phyloP scores from a whole-genome alignment of 2,797 vertebrate genomes.

The Propithecus deckenii region DNA sequence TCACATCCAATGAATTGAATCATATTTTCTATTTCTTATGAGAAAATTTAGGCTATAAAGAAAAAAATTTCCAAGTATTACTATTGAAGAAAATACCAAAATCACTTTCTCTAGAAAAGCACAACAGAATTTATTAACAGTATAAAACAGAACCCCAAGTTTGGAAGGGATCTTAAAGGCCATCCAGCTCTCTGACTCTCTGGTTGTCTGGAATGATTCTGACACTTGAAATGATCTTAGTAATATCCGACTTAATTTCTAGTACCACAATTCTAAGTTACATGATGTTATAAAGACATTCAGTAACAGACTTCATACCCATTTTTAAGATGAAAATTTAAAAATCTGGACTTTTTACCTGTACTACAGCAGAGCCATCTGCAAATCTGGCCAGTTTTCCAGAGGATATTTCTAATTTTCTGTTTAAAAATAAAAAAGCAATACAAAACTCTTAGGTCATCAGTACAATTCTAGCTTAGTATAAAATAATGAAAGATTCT shows the following conservation, averaged over 20 bases:
- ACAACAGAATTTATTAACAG: slow-evolving; percentile 3
- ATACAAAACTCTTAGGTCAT: slow-evolving; percentile 11
- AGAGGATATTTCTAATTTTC: slow-evolving; percentile 94
- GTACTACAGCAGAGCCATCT: slow-evolving; percentile 95
- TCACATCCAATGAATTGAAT: neutral
- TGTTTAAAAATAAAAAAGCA: slow-evolving; percentile 80
- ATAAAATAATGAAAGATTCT: slow-evolving; percentile 50
- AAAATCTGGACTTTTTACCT: slow-evolving; percentile 86
- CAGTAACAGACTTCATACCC: neutral
- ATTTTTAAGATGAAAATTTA: slow-evolving; percentile 19
- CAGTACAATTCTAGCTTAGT: slow-evolving; percentile 3
- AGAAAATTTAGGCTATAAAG: slow-evolving; percentile 38
- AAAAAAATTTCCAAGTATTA: slow-evolving; percentile 37
- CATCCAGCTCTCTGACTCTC: neutral
- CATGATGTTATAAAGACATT: neutral
- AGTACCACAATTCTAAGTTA: slow-evolving; percentile 16
- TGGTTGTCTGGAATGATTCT: slow-evolving; percentile 7
- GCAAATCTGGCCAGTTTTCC: slow-evolving; percentile 96
- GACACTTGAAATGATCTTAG: neutral
- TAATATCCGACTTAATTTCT: slow-evolving; percentile 1
- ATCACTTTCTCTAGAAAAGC: slow-evolving; percentile 49
- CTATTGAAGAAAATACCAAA: slow-evolving; percentile 31
- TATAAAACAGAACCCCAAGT: slow-evolving; percentile 6
- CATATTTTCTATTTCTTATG: neutral
- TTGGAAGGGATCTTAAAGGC: slow-evolving; percentile 32